A percentile compares a stretch with the other conserved stretches of the same genome.
Evolutionary conservation across 2,888 invertebrate genomes (phyloP).

Genomic region (Geophilus truncorum): DNA sequence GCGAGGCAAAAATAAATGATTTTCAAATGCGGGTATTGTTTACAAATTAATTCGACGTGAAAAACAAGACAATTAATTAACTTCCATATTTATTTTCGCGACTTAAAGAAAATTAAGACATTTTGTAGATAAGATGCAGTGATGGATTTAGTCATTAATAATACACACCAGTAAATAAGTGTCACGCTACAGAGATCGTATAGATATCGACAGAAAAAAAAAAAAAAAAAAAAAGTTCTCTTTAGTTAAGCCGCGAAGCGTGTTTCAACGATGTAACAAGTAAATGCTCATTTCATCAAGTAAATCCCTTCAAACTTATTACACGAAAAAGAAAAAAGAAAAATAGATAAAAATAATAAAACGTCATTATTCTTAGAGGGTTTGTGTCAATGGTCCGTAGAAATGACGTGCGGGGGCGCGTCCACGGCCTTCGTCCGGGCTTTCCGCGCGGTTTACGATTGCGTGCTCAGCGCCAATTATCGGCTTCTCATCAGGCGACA

Average conservation of each 20-base stretch:
- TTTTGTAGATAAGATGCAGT: not conserved
- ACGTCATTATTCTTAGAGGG: conserved; percentile 9
- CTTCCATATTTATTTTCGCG: not conserved
- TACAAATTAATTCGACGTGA: not conserved
- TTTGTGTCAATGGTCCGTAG: not conserved
- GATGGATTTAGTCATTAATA: conserved; percentile 10
- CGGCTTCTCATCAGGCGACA: conserved; percentile 25
- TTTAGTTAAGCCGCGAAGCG: not conserved
- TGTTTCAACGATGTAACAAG: not conserved
- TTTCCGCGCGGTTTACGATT: conserved; percentile 8
- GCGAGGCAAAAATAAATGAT: conserved; percentile 8
- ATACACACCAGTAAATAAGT: not conserved
- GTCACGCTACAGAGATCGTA: not conserved
- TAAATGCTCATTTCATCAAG: not conserved
- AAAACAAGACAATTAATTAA: conserved; percentile 1
- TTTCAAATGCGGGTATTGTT: conserved; percentile 13
- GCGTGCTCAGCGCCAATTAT: conserved; percentile 18
- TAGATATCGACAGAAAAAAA: not conserved
- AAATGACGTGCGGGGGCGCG: conserved; percentile 8
- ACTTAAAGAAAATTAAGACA: not conserved
- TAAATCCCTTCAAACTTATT: not conserved
- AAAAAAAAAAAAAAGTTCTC: not conserved
- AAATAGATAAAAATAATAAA: not conserved
- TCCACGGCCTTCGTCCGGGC: conserved; percentile 2
- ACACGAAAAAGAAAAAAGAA: not conserved